Evolutionary conservation across 2,113 vertebrate species (phyloP).

Genomic region (Pseudonaja textilis): DNA sequence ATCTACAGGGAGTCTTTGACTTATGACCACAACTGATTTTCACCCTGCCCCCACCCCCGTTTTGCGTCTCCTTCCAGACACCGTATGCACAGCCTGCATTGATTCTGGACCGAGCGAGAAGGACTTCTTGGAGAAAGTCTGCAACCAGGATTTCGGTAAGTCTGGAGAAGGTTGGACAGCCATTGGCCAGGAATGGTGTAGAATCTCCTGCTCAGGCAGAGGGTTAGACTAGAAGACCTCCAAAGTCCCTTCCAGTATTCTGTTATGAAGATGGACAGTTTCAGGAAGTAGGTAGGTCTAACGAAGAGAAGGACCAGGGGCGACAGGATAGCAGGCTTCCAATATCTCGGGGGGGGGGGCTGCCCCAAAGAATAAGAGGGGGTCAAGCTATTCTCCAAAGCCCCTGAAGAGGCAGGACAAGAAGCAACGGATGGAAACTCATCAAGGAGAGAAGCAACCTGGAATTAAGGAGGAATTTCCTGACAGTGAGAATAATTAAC

Average conservation of each 20-base stretch:
- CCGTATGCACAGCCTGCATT: conserved; percentile 22
- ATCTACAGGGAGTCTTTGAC: not conserved
- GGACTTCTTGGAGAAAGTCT: conserved; percentile 38
- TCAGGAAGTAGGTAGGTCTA: not conserved
- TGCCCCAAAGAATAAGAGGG: not conserved
- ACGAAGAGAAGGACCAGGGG: not conserved
- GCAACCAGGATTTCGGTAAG: conserved; percentile 50
- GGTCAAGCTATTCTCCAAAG: not conserved
- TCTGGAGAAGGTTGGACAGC: not conserved
- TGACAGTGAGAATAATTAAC: not conserved
- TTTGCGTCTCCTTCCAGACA: conserved; percentile 1
- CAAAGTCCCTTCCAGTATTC: too few relatives aligned
- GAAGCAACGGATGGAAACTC: not conserved
- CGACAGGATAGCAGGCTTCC: not conserved
- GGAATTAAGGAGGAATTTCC: not conserved
- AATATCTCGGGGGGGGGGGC: too few relatives aligned
- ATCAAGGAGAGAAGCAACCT: not conserved
- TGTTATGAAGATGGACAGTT: not conserved
- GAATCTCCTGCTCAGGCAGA: not conserved
- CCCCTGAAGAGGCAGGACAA: too few relatives aligned
- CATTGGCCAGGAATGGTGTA: not conserved
- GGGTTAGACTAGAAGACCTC: not conserved
- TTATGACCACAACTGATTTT: too few relatives aligned
- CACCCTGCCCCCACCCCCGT: too few relatives aligned
- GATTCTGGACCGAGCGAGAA: conserved; percentile 5